Percentiles rank a stretch among this genome's conserved stretches.
phyloP scores from a whole-genome alignment of 2,888 invertebrate species.

The Bembecia ichneumoniformis region DNA sequence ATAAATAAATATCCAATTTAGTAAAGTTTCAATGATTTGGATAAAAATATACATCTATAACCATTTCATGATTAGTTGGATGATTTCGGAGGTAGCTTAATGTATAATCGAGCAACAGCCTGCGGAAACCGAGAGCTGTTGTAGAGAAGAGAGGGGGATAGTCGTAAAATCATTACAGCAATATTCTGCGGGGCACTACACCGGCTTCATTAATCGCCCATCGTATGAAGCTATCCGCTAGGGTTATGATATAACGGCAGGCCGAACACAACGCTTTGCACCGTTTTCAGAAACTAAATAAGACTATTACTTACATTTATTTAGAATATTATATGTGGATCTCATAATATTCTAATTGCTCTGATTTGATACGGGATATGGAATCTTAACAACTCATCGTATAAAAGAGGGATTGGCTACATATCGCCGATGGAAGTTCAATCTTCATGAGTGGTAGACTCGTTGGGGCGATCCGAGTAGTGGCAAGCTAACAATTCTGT shows the following conservation, averaged over 20 bases:
- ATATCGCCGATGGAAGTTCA: constrained; percentile 31
- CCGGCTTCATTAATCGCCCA: constrained; percentile 68
- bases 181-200: constrained; percentile 55
- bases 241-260: constrained; percentile 55
- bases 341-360: background rate
- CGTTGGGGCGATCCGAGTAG: constrained; percentile 31
- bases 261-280: constrained; percentile 18
- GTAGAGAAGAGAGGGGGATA: constrained; percentile 23
- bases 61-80: constrained; percentile 64
- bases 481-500: constrained; percentile 32
- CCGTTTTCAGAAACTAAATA: background rate
- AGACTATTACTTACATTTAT: background rate
- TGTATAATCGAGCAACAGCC: constrained; percentile 67
- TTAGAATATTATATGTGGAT: too few relatives aligned
- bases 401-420: constrained; percentile 22
- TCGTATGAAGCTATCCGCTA: constrained; percentile 62
- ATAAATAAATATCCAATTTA: too few relatives aligned
- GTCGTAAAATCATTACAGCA: constrained; percentile 69
- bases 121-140: constrained; percentile 26
- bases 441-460: constrained; percentile 49
- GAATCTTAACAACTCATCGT: constrained; percentile 7
- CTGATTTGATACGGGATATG: constrained; percentile 1
- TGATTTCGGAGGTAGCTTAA: constrained; percentile 63
- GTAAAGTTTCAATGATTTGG: background rate
- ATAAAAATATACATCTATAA: constrained; percentile 35